Evolutionary conservation across 2,113 vertebrate genomes (phyloP), one percentile per base, ranked within the genome.

Genomic region (Hippocampus mohnikei): DNA sequence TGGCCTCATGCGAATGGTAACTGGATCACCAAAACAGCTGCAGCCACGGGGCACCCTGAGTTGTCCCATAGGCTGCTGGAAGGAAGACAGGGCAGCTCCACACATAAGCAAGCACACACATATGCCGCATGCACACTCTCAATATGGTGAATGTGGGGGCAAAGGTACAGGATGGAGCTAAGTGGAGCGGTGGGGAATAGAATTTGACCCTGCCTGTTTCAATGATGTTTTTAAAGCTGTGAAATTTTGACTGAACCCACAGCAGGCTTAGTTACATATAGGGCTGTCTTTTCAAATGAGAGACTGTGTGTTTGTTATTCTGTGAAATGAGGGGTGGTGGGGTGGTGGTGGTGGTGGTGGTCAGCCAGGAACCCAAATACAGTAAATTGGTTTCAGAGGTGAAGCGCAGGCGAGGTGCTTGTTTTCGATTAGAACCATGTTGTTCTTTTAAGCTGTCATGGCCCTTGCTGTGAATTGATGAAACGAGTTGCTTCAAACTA

Each of bases 211-310:
- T 72, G 83, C 79, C 88, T 91, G 85, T 90, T 91, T 91, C 88
- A 89, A 88, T 89, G 78, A 88, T 90, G 88, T 89, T 91, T 92
- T 87, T 85, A 89, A 89, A 90, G 83, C 87, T 90, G 90, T 89
- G 87, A 89, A 84, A 89, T 89, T 87, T 88, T 75, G 81, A 40
- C 72, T 81, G 70, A 77, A 65, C 71, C 82, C 73, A 69, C 77
- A 25, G 76, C 78, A 58, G 84, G 71, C 82, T 83, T 3, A 5
- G 74, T 89, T 87, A 76, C 86, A 88, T 81, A 85, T 80, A 78
- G 82, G 69, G 73, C 74, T 55, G 82, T 82, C 84, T 87, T 84
- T 89, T 78, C 78, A 81, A 76, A 70, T 21, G 33, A 68, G 84
- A 62, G 67, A 66, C 69, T 67, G 67, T 77, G 71, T 82, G 81